Evolutionary conservation across 2,113 vertebrate genomes (phyloP).

Genomic region (Oreochromis aureus): DNA sequence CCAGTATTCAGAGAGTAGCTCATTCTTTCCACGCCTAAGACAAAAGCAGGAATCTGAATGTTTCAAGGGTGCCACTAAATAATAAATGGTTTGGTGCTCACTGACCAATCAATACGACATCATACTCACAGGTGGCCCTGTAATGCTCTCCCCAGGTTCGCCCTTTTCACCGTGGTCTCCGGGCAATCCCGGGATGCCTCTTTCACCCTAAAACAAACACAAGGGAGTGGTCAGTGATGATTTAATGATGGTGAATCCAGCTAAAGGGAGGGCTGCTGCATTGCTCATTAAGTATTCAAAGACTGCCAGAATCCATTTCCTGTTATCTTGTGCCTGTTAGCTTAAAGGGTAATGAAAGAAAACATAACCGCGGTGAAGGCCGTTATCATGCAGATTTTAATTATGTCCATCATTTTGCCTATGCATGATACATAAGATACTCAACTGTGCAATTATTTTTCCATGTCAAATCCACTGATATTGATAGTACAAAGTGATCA

Average conservation of each 20-base stretch:
- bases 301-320: not conserved
- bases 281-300: slow-evolving; percentile 41
- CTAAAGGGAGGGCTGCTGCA: not conserved
- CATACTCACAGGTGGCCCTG: slow-evolving; percentile 82
- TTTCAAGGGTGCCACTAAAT: not conserved
- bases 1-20: slow-evolving; percentile 1
- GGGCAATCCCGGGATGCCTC: slow-evolving; percentile 88
- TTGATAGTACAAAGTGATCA: not conserved
- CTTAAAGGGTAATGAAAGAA: not conserved
- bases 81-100: slow-evolving; percentile 7
- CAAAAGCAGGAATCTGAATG: not conserved
- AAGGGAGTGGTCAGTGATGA: not conserved
- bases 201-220: slow-evolving; percentile 79
- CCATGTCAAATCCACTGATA: not conserved
- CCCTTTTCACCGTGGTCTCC: slow-evolving; percentile 87
- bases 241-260: not conserved
- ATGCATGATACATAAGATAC: not conserved
- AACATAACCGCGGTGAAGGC: not conserved
- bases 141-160: slow-evolving; percentile 78
- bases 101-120: slow-evolving; percentile 2
- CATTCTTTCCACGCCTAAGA: not conserved
- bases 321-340: slow-evolving; percentile 6
- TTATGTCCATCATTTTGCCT: slow-evolving; percentile 1
- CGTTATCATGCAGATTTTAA: not conserved
- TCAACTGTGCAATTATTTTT: not conserved